phyloP scores from a whole-genome alignment of 2,797 vertebrate species.

The Sarcophilus harrisii region DNA sequence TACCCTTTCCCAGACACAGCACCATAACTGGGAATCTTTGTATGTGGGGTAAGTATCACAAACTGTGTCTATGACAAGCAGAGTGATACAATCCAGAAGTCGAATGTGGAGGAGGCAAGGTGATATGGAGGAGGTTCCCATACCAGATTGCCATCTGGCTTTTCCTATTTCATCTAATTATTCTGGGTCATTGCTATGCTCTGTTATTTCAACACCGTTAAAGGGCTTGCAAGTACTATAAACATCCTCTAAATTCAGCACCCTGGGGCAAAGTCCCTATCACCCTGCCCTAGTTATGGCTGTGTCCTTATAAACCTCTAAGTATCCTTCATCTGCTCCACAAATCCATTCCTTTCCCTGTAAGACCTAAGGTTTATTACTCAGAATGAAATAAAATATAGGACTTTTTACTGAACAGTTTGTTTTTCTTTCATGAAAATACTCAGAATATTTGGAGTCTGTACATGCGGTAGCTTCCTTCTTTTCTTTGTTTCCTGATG shows the following conservation, averaged over 20 bases:
- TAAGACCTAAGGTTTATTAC: conserved; percentile 32
- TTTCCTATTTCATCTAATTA: neutral
- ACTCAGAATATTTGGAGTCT: neutral
- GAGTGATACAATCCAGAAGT: neutral
- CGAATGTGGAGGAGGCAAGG: neutral
- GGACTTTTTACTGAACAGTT: neutral
- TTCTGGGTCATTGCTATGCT: neutral
- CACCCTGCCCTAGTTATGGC: neutral
- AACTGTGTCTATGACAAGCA: neutral
- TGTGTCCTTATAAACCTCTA: neutral
- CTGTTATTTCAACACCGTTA: neutral
- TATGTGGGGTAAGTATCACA: neutral
- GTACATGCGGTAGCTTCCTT: neutral
- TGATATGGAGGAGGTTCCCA: neutral
- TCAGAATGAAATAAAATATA: conserved; percentile 26
- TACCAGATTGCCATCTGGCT: neutral
- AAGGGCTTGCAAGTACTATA: neutral
- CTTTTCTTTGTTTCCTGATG: neutral
- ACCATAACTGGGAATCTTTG: neutral
- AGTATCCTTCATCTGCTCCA: neutral
- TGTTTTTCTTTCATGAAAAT: neutral
- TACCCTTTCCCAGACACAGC: neutral
- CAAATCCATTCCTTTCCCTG: conserved; percentile 41
- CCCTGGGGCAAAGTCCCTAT: neutral
- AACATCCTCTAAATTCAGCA: neutral